Evolutionary conservation across 2,888 invertebrate species (phyloP), one percentile per base, ranked within the genome.

Genomic region (Myopa tessellatipennis): DNA sequence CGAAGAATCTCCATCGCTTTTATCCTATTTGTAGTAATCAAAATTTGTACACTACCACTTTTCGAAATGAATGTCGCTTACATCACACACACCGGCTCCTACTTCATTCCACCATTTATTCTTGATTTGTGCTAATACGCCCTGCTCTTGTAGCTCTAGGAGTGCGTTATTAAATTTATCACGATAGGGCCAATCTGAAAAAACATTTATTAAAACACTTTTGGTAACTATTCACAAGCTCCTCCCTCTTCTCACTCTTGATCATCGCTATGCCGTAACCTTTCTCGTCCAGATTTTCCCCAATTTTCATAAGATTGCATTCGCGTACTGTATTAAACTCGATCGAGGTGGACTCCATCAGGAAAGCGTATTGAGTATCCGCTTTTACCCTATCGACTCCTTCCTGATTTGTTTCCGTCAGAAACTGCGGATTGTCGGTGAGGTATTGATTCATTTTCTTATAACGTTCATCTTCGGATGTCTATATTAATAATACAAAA

Each of bases 41-140:
- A 34, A 36, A 38, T 5, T 18, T 14, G 18, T 60, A 14, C 36
- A 36, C 16, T 1, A 18, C 16, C 60, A 18, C 16, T 18, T 60
- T 16, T n/a, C 26, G 16, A 8, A 8, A 60, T 14, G 12, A 10
- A 58, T 58, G 77, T 58, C 12, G 77, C 90, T 89, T 90, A 93
- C 94, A 85, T 91, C 90, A 86, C 94, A 94, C 78, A 94, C 94
- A 68, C 93, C 94, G 38, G 93, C 95, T 81, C 94, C 91, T 86
- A 93, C 93, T 90, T 95, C 94, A 85, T 94, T 94, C 97, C 97
- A 98, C 97, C 97, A 98, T 88, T 93, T 94, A 80, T 93, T 92
- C 89, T 96, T 96, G 88, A 97, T 90, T 81, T 91, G 91, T 14
- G 93, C 93, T 81, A 98, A 90, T 72, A 91, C 91, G 52, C 96